Conservation (phyloP, 2,888 invertebrate genomes). For the Pasiphila rectangulata region DNA sequence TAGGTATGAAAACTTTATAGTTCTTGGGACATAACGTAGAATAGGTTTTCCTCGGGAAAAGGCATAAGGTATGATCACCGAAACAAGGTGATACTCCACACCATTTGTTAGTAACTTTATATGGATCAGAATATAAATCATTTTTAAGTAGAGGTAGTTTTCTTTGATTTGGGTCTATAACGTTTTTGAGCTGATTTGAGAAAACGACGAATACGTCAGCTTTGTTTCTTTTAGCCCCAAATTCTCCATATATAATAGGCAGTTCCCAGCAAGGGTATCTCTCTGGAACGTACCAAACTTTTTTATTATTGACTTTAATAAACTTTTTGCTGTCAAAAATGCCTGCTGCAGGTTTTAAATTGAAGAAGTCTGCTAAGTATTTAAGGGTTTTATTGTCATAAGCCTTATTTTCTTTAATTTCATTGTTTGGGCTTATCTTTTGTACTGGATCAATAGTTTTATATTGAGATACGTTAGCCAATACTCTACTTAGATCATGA, state of each 20-base stretch:
- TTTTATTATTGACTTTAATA: constrained; percentile 15
- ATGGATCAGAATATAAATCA: constrained; percentile 5
- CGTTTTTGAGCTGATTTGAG: constrained; percentile 47
- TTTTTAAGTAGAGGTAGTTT: constrained; percentile 14
- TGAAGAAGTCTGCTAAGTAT: constrained; percentile 49
- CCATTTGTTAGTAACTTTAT: constrained; percentile 56
- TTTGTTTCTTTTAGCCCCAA: constrained; percentile 33
- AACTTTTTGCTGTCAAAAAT: constrained; percentile 24
- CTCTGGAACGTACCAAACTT: constrained; percentile 63
- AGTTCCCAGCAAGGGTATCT: constrained; percentile 65
- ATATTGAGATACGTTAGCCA: too few relatives aligned
- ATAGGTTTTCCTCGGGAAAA: constrained; percentile 46
- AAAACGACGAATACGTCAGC: constrained; percentile 52
- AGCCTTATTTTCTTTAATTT: too few relatives aligned
- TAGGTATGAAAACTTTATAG: constrained; percentile 50
- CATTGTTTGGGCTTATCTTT: too few relatives aligned
- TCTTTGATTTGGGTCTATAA: constrained; percentile 36
- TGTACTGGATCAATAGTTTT: too few relatives aligned
- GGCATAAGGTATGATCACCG: constrained; percentile 70
- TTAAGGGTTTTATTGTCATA: constrained; percentile 29
- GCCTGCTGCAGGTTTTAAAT: constrained; percentile 51
- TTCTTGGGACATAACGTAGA: constrained; percentile 52
- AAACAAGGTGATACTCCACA: constrained; percentile 63
- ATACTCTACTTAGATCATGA: too few relatives aligned
- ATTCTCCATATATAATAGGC: constrained; percentile 59